These are phyloP conservation scores for Eulemur macaco DNA, from an alignment of 2,113 vertebrate species.

Conservation along the genomic window DNA sequence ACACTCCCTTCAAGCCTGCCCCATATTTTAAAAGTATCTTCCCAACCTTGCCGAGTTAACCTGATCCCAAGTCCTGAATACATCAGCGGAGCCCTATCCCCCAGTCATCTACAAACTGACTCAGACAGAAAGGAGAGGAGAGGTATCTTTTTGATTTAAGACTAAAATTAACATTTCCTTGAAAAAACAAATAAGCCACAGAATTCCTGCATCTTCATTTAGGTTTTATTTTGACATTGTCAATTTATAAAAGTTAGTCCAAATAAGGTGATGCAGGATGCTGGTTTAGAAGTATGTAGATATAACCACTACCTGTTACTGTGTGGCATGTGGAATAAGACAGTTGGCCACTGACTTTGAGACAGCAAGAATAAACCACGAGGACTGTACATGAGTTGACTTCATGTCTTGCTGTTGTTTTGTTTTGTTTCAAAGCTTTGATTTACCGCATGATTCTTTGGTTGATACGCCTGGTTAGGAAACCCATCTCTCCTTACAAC, in stretches of 20 bases:
- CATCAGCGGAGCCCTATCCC: no score
- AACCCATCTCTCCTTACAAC: neutral
- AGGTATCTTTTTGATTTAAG: neutral
- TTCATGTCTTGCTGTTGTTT: neutral
- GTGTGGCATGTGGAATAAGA: neutral
- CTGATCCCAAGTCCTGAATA: neutral
- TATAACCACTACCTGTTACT: neutral
- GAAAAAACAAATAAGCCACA: neutral
- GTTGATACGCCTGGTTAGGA: neutral
- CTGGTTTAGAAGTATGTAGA: neutral
- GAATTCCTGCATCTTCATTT: accelerated
- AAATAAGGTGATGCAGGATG: neutral
- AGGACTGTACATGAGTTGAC: accelerated
- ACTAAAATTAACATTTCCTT: neutral
- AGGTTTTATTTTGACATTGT: neutral
- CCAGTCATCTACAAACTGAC: no score
- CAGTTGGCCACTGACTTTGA: neutral
- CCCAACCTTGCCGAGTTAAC: neutral
- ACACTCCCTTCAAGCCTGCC: neutral
- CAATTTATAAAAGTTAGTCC: neutral
- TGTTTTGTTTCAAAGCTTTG: neutral
- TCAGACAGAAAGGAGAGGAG: neutral
- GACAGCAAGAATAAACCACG: neutral
- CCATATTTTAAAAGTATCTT: neutral
- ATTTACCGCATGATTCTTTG: neutral